Evolutionary conservation across 35 echinoderm and acorn worm genomes (phyloP), one percentile per base, ranked within the genome.

Genomic region (Anneissia japonica): DNA sequence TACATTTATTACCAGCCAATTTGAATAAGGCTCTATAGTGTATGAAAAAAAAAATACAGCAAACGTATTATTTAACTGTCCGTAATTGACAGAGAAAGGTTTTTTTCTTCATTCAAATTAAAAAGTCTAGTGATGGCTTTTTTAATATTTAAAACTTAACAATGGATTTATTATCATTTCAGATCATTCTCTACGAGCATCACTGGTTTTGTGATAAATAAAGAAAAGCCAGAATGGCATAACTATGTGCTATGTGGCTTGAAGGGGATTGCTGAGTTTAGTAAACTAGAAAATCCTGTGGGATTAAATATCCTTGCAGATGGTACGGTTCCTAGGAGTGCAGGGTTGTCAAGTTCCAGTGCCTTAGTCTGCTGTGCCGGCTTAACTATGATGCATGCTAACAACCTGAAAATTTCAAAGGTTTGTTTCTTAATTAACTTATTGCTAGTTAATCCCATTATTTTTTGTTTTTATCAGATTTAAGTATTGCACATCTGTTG

Each of bases 211-310:
- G 51, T 83, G 55, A 93, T 98, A 35, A 86, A 81, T 38, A 55
- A 86, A 39, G 77, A 83, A 13, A 91, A 78, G 36, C 91, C 91
- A 9, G 75, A 83, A 16, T 93, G 91, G 95, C 79, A 87, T 82
- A 91, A 98, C 83, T 98, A 98, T 81, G 85, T 98, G 51, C 86
- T 98, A 38, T 98, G 95, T 83, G 95, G 95, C 11, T 80, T 93
- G 32, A 82, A 84, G 81, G 95, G 95, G 0, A 89, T 98, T 31
- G 46, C 89, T 13, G 95, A 93, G 73, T 74, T 85, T 9, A 82
- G 83, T 0, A 86, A 85, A 31, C 41, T 93, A 23, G 30, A 83
- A 13, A 74, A 84, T 5, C 79, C 89, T 0, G 77, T 87, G 5
- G 95, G 95, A 14, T 39, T 93, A 83, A 92, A 91, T 64, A 64